Conservation (phyloP, 2,888 invertebrate genomes). For the Digitonthophagus gazella region DNA sequence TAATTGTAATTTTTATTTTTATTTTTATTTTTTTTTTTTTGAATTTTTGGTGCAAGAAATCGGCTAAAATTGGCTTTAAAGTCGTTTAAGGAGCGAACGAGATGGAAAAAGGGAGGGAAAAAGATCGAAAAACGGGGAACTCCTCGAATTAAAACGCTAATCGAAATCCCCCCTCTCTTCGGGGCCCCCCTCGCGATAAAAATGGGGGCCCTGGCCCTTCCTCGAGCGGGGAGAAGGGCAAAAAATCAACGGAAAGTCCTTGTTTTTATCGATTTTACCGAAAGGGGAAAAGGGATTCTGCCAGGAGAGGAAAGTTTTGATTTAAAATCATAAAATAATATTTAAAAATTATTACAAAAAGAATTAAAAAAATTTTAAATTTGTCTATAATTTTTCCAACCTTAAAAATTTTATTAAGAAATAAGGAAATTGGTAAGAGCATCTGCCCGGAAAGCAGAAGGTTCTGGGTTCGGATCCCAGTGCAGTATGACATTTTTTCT, state of each 20-base stretch:
- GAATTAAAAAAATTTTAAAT: not conserved
- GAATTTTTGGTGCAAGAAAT: too few relatives aligned
- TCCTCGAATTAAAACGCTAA: not conserved
- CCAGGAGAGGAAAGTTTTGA: not conserved
- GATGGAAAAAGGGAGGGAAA: not conserved
- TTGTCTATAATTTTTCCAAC: too few relatives aligned
- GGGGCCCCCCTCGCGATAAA: not conserved
- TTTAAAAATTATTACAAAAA: not conserved
- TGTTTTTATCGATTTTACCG: not conserved
- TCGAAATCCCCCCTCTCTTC: not conserved
- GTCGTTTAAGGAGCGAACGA: too few relatives aligned
- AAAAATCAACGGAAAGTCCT: not conserved
- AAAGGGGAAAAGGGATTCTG: not conserved
- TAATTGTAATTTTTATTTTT: too few relatives aligned
- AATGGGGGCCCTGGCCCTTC: slow-evolving; percentile 11
- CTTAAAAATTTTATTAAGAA: too few relatives aligned
- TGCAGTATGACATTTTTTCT: too few relatives aligned
- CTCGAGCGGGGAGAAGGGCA: not conserved
- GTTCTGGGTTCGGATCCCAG: too few relatives aligned
- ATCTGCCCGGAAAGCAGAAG: too few relatives aligned
- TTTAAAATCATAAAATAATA: not conserved
- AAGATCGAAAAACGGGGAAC: not conserved
- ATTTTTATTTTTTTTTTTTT: too few relatives aligned
- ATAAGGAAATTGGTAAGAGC: too few relatives aligned
- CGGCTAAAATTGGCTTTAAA: too few relatives aligned